Base-by-base conservation (phyloP, 2,113 vertebrate species). In the Nannobrachium achirus region DNA sequence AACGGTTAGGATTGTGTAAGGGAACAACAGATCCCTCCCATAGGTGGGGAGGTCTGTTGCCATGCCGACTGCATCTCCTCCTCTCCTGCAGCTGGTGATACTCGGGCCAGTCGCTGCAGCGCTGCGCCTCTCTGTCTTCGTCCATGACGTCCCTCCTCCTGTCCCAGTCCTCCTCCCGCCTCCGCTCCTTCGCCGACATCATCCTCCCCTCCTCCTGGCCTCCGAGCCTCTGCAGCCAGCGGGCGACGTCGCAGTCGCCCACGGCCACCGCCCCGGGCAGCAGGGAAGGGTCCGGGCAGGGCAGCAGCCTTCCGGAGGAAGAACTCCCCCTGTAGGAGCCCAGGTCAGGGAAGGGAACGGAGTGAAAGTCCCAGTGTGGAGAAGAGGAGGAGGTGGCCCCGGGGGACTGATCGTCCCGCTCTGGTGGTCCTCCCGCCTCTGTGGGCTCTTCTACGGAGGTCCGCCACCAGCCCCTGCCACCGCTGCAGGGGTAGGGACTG, bases 321-420 rank as follows among this genome's bases (percentile, higher is more conserved):
- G n/a, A n/a, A n/a, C n/a, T n/a, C n/a, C 0, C 49, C 60, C n/a
- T 13, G 1, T n/a, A n/a, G 48, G 88, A 72, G 39, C 94, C 98
- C 85, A 98, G 39, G 5, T 98, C 95, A 3, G 98, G 97, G 76
- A 99, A 98, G 10, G n/a, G 1, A 48, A 98, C 92, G 69, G 80
- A 86, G 48, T 74, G 40, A 70, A 96, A 97, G 91, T 95, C 86
- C 96, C 96, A 96, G 56, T 70, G 55, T 0, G 64, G 46, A 19
- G 67, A 57, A 2, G 48, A 40, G 1, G 64, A 58, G 1, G 64
- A 58, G 7, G 3, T 44, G 16, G 10, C 18, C 41, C 2, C 11
- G 14, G 46, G 20, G 20, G 1, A 1, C 1, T n/a, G 19, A 7
- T 33, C 20, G 1, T 1, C 15, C 0, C 60, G 16, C 20, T 25